phyloP scores from a whole-genome alignment of 2,797 vertebrate genomes.

The Champsocephalus esox region DNA sequence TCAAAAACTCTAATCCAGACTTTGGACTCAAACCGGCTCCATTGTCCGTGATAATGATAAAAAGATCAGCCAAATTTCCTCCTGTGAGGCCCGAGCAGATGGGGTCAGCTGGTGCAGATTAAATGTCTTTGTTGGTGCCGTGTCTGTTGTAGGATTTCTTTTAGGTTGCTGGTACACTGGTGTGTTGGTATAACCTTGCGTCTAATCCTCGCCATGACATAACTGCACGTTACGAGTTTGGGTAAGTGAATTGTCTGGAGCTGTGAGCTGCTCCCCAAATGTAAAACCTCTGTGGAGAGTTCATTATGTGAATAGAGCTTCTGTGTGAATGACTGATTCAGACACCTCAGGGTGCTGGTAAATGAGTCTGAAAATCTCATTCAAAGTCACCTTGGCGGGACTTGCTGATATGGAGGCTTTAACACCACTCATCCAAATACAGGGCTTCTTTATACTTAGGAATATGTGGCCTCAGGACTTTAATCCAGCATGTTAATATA shows the following conservation, averaged over 20 bases:
- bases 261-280: not conserved
- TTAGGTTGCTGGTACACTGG: conserved; percentile 11
- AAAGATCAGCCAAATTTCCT: conserved; percentile 22
- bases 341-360: conserved; percentile 28
- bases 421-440: conserved; percentile 35
- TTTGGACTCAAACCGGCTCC: conserved; percentile 27
- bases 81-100: conserved; percentile 2
- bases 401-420: conserved; percentile 40
- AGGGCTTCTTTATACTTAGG: conserved; percentile 11
- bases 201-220: conserved; percentile 30
- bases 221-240: too few relatives aligned
- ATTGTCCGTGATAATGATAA: conserved; percentile 42
- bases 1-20: conserved; percentile 12
- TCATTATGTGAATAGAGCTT: conserved; percentile 45
- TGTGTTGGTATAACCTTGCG: conserved; percentile 15
- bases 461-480: not conserved
- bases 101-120: conserved; percentile 36
- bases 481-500: not conserved
- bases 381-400: conserved; percentile 38
- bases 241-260: not conserved
- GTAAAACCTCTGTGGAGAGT: conserved; percentile 12
- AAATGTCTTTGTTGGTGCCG: conserved; percentile 25
- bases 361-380: conserved; percentile 14
- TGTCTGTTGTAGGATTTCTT: conserved; percentile 26
- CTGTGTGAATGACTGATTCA: conserved; percentile 19